Conservation (phyloP, 2,888 invertebrate species). For the Meta bourneti region DNA sequence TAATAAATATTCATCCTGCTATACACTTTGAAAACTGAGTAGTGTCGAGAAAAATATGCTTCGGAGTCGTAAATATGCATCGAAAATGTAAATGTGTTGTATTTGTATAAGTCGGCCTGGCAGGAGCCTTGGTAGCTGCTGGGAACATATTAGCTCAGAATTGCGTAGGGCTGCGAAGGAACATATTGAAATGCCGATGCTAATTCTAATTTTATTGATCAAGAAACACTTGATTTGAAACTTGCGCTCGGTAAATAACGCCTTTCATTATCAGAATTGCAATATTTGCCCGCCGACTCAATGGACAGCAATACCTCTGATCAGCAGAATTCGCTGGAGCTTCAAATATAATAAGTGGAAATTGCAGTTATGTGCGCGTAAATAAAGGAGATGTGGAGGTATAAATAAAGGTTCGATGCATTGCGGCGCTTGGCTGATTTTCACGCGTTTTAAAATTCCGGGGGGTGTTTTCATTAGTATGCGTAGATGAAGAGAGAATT, state of each 20-base stretch:
- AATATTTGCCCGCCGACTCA: not conserved
- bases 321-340: no score
- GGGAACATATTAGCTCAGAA: not conserved
- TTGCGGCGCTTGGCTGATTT: not conserved
- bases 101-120: not conserved
- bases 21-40: not conserved
- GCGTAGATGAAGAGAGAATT: no score
- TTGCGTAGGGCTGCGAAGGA: not conserved
- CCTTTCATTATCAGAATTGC: not conserved
- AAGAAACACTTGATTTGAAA: not conserved
- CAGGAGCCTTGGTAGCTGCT: not conserved
- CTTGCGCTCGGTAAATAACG: not conserved
- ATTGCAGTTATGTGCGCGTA: not conserved
- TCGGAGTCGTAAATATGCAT: not conserved
- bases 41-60: conserved; percentile 24
- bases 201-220: conserved; percentile 1
- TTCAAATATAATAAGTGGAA: not conserved
- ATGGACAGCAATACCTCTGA: not conserved
- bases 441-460: not conserved
- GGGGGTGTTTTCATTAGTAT: not conserved
- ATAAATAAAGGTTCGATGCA: not conserved
- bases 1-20: conserved; percentile 35
- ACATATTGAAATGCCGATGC: not conserved
- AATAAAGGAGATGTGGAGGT: not conserved
- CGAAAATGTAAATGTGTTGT: conserved; percentile 5